A percentile compares a stretch with the other conserved stretches of the same genome.
These are phyloP conservation scores for Masticophis lateralis DNA, from an alignment of 2,797 vertebrate genomes.

Conservation along the genomic window DNA sequence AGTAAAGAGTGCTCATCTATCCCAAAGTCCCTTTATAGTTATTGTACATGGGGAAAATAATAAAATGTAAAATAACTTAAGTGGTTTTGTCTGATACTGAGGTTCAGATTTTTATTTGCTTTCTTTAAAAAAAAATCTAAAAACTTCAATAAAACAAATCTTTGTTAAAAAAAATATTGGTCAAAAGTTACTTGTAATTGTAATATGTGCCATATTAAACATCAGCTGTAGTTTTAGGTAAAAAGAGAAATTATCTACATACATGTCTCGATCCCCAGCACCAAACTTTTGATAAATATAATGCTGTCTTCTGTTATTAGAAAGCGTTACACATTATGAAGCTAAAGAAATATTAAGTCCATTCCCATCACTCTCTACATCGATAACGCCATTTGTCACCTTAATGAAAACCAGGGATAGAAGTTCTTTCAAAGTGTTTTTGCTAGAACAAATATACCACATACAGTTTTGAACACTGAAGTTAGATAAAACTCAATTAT, in stretches of 20 bases:
- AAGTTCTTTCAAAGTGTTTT: conserved; percentile 45
- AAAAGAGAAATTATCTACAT: conserved; percentile 71
- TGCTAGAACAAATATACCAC: conserved; percentile 43
- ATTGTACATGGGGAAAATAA: not conserved
- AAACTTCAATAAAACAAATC: not conserved
- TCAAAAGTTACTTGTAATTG: conserved; percentile 66
- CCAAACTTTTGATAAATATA: conserved; percentile 68
- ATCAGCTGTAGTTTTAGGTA: conserved; percentile 69
- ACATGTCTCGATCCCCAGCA: conserved; percentile 66
- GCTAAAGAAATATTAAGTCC: conserved; percentile 53
- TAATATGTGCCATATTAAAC: conserved; percentile 70
- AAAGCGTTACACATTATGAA: conserved; percentile 58
- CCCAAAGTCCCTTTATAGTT: not conserved
- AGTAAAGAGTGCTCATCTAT: not conserved
- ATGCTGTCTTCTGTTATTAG: conserved; percentile 61
- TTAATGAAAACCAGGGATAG: conserved; percentile 10
- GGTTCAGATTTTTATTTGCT: not conserved
- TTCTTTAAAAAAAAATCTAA: not conserved
- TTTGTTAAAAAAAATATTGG: conserved; percentile 55
- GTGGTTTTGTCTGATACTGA: not conserved
- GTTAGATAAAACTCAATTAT: conserved; percentile 49
- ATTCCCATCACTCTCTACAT: conserved; percentile 60
- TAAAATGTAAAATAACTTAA: not conserved
- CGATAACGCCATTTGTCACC: conserved; percentile 51
- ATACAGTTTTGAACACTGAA: conserved; percentile 50